Evolutionary conservation across 2,888 invertebrate genomes (phyloP).

Genomic region (Idaea aversata): DNA sequence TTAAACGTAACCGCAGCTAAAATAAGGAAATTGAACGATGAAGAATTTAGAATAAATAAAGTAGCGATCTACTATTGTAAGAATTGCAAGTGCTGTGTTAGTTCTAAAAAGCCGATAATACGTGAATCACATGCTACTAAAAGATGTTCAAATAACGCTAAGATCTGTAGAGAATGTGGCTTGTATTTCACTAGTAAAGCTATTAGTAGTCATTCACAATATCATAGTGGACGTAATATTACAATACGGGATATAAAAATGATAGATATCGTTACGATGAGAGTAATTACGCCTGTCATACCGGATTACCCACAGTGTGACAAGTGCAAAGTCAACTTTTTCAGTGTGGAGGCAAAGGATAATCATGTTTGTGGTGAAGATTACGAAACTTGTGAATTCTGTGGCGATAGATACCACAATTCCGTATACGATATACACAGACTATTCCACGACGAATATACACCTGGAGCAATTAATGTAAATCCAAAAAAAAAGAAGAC

Average conservation of each 20-base stretch:
- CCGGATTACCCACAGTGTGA: constrained; percentile 35
- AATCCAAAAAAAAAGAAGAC: background rate
- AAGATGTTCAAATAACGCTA: background rate
- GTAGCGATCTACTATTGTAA: constrained; percentile 23
- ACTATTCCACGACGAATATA: constrained; percentile 30
- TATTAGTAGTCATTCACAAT: constrained; percentile 15
- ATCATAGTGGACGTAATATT: constrained; percentile 24
- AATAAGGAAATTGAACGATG: background rate
- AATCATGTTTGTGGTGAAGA: constrained; percentile 33
- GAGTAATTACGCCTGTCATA: constrained; percentile 29
- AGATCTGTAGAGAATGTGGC: constrained; percentile 36
- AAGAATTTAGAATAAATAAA: constrained; percentile 7
- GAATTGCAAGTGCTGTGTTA: constrained; percentile 19
- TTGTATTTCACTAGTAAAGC: constrained; percentile 24
- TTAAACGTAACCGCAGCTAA: constrained; percentile 2
- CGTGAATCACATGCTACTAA: constrained; percentile 5
- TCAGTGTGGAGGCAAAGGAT: background rate
- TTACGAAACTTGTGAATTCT: constrained; percentile 33
- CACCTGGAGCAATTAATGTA: background rate
- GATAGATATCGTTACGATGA: constrained; percentile 20
- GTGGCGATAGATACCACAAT: constrained; percentile 36
- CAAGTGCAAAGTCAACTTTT: constrained; percentile 38
- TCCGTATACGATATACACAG: constrained; percentile 39
- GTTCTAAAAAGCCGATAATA: background rate
- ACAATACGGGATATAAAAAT: constrained; percentile 37